Percentiles rank a stretch among this genome's conserved stretches.
phyloP scores from a whole-genome alignment of 2,797 vertebrate species.

The Ctenopoma kingsleyae region DNA sequence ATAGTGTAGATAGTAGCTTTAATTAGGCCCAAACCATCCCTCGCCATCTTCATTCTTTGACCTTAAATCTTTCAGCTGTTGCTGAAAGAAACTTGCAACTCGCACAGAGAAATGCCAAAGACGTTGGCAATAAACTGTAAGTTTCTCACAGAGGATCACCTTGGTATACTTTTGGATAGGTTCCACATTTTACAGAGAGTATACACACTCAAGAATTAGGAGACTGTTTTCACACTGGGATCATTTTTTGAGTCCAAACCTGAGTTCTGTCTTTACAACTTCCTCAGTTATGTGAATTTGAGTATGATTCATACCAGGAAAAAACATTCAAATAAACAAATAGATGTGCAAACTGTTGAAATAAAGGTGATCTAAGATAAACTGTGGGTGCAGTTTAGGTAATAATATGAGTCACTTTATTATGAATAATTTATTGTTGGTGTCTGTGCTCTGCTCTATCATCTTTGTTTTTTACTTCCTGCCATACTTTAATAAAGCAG shows the following conservation, averaged over 20 bases:
- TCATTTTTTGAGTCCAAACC: neutral
- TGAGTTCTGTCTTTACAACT: neutral
- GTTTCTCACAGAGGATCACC: conserved; percentile 30
- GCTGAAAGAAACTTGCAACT: conserved; percentile 30
- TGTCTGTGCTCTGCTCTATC: conserved; percentile 28
- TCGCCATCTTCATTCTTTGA: conserved; percentile 11
- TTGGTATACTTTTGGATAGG: neutral
- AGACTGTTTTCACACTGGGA: neutral
- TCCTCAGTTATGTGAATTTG: neutral
- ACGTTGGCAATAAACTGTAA: conserved; percentile 3
- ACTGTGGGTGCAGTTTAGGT: neutral
- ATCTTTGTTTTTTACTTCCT: conserved; percentile 35
- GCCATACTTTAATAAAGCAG: conserved; percentile 55
- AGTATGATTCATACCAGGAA: neutral
- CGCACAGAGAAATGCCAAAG: conserved; percentile 17
- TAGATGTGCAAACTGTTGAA: neutral
- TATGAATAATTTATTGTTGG: conserved; percentile 2
- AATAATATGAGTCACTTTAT: neutral
- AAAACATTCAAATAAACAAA: neutral
- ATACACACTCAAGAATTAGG: neutral
- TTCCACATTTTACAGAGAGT: neutral
- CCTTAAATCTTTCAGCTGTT: conserved; percentile 10
- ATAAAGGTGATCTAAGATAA: neutral
- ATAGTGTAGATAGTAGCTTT: conserved; percentile 24
- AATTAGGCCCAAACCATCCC: conserved; percentile 31